Base-by-base conservation (phyloP, 92 coral and sea anemone species). In the Blastomussa wellsi region DNA sequence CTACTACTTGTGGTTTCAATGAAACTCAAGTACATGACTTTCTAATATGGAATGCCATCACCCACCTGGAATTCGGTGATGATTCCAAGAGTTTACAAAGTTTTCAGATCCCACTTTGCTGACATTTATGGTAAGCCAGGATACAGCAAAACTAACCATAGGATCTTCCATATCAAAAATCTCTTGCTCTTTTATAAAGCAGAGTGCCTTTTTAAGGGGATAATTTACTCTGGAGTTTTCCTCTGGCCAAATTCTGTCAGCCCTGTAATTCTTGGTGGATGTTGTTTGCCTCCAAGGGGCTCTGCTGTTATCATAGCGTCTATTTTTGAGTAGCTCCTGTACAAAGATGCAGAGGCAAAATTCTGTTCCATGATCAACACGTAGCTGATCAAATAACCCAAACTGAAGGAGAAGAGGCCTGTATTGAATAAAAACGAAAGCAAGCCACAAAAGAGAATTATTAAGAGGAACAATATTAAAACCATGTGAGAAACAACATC, bases 171-270 rank as follows among this genome's bases (percentile, higher is more conserved):
- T 48, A 52, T 82, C 39, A 31, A 69, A 72, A 29, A 82, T 82
- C 70, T 82, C 86, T 20, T 67, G 79, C 64, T 82, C 79, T 82
- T 82, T 70, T n/a, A 70, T 82, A 55, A 70, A 42, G 70, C 70
- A 71, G 49, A 82, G 86, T 48, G 86, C 89, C 84, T 73, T 72
- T 57, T 86, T 86, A 75, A 86, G 76, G 13, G 89, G 89, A 62
- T 86, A 79, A 41, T 79, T 86, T 2, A 86, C 76, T 53, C 85
- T 59, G 8, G 84, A 16, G 29, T 78, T 86, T 78, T 67, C 89
- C 59, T 86, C 89, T 69, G 89, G 84, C 89, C 89, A 86, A 13
- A 86, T 33, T 42, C 88, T 82, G 53, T 80, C 90, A 28, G 72
- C 80, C 48, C 90, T 79, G 72, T 76, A 79, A 59, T 80, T 86